These are phyloP conservation scores for Anadara kagoshimensis DNA, from an alignment of 1,140 invertebrate genomes.

Conservation along the genomic window DNA sequence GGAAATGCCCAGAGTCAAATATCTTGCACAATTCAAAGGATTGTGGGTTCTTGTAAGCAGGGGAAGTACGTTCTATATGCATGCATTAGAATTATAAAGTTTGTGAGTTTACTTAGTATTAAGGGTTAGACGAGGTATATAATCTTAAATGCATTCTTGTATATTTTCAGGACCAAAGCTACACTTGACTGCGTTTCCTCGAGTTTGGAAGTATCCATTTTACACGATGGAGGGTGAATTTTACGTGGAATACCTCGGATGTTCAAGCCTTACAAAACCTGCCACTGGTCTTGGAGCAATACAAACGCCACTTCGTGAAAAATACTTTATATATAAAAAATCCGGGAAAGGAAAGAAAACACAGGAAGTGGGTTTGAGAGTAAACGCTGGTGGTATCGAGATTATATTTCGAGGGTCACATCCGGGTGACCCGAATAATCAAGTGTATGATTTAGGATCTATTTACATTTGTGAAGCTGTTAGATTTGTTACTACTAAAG, in stretches of 20 bases:
- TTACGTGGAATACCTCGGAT: slow-evolving; percentile 51
- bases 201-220: slow-evolving; percentile 21
- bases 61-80: too few relatives aligned
- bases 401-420: slow-evolving; percentile 29
- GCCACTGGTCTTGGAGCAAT: slow-evolving; percentile 54
- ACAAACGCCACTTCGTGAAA: slow-evolving; percentile 55
- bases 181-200: slow-evolving; percentile 24
- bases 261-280: slow-evolving; percentile 51
- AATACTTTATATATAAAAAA: slow-evolving; percentile 56
- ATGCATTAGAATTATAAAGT: too few relatives aligned
- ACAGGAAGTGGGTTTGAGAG: slow-evolving; percentile 38
- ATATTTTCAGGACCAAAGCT: slow-evolving; percentile 33
- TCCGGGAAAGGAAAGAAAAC: slow-evolving; percentile 29
- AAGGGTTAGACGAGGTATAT: too few relatives aligned
- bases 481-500: slow-evolving; percentile 46
- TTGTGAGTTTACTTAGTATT: too few relatives aligned
- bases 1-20: too few relatives aligned
- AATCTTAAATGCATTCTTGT: neutral
- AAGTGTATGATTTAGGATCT: slow-evolving; percentile 51
- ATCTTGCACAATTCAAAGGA: too few relatives aligned
- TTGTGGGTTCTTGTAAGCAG: too few relatives aligned
- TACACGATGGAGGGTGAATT: slow-evolving; percentile 52
- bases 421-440: slow-evolving; percentile 29
- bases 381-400: slow-evolving; percentile 37
- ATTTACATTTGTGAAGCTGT: slow-evolving; percentile 56